phyloP scores from a whole-genome alignment of 2,888 invertebrate species.

The Plebejus anna region DNA sequence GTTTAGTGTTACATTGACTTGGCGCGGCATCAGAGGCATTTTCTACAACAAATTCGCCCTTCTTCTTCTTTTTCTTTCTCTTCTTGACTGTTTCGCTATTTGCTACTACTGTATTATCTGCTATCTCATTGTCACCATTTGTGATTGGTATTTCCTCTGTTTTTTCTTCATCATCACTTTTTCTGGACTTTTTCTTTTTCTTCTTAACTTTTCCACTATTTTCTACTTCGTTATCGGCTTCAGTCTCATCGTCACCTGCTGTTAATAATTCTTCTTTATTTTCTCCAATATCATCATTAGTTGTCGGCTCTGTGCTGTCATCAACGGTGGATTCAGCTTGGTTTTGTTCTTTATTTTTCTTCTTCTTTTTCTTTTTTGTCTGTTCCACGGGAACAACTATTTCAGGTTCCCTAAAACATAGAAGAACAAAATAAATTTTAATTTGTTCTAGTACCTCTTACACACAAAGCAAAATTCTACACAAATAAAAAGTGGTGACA shows the following conservation, averaged over 20 bases:
- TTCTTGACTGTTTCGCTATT: slow-evolving; percentile 30
- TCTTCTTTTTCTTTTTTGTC: slow-evolving; percentile 60
- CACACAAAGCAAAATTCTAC: too few species aligned
- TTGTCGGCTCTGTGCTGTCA: slow-evolving; percentile 34
- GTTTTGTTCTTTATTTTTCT: slow-evolving; percentile 52
- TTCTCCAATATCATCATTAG: slow-evolving; percentile 31
- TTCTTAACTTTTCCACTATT: slow-evolving; percentile 28
- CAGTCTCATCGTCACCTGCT: slow-evolving; percentile 1
- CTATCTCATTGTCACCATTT: slow-evolving; percentile 24
- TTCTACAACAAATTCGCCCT: slow-evolving; percentile 50
- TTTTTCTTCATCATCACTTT: slow-evolving; percentile 8
- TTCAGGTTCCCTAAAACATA: slow-evolving; percentile 57
- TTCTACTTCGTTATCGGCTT: background rate
- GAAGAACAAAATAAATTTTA: background rate
- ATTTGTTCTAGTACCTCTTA: background rate
- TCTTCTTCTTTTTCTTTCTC: slow-evolving; percentile 50
- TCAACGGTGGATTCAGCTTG: slow-evolving; percentile 41
- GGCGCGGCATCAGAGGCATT: slow-evolving; percentile 45
- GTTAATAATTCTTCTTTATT: slow-evolving; percentile 26
- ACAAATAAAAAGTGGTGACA: too few species aligned
- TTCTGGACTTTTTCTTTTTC: slow-evolving; percentile 13
- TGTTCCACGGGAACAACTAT: slow-evolving; percentile 55
- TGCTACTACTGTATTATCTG: slow-evolving; percentile 22
- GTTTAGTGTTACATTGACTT: slow-evolving; percentile 41
- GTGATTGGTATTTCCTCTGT: background rate